Percentiles rank a stretch among this genome's conserved stretches.
Conservation (phyloP, 1,140 invertebrate species). For the Calycopis cecrops region DNA sequence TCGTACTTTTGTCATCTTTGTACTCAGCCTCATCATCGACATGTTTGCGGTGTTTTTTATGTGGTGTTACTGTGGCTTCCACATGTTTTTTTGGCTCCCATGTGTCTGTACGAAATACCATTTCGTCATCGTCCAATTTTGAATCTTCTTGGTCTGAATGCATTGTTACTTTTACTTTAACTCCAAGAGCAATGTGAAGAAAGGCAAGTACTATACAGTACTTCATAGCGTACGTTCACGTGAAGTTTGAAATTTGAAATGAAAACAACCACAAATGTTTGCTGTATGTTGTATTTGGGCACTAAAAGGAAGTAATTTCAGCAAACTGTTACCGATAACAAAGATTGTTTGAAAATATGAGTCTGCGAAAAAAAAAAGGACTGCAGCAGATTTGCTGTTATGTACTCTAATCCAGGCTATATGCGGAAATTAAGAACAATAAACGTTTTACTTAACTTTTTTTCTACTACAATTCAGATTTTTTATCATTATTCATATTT, state of each 20-base stretch:
- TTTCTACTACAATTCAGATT: no score
- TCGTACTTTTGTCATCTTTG: slow-evolving; percentile 41
- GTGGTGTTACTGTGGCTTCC: slow-evolving; percentile 42
- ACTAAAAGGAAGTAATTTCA: slow-evolving; percentile 6
- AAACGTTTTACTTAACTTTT: no score
- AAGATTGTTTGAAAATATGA: slow-evolving; percentile 8
- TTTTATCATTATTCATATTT: no score
- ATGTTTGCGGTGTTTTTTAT: slow-evolving; percentile 38
- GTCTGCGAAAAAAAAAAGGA: not conserved
- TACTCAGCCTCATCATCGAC: slow-evolving; percentile 34
- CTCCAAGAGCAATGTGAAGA: slow-evolving; percentile 32
- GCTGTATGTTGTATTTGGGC: not conserved
- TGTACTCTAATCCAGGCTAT: no score
- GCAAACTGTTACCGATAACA: slow-evolving; percentile 2
- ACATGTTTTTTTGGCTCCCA: slow-evolving; percentile 38
- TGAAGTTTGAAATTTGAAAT: not conserved
- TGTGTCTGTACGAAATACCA: slow-evolving; percentile 32
- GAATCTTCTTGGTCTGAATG: slow-evolving; percentile 60
- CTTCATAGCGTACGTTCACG: not conserved
- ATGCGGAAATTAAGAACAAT: no score
- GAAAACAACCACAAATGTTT: not conserved
- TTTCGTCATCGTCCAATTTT: slow-evolving; percentile 46
- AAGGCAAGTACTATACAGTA: slow-evolving; percentile 15
- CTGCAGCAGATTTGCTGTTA: not conserved
- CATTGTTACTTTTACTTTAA: slow-evolving; percentile 63